Conservation (phyloP, 1,140 invertebrate genomes). For the Cyclargus thomasi region DNA sequence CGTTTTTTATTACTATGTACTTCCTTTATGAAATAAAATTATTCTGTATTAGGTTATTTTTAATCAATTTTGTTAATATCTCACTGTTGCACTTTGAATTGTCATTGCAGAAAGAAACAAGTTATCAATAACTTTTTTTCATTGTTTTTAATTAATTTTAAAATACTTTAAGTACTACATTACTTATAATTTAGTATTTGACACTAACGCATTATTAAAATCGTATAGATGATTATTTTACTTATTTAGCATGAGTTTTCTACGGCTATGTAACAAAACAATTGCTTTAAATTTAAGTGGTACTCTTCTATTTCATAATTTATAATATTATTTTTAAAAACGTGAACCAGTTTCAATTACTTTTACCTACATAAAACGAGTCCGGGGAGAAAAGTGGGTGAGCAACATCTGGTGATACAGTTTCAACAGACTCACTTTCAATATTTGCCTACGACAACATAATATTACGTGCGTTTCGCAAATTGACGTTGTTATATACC, state of each 20-base stretch:
- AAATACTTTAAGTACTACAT: too few relatives aligned
- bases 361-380: conserved; percentile 38
- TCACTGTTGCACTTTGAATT: too few relatives aligned
- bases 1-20: neutral
- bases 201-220: too few relatives aligned
- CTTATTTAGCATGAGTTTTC: too few relatives aligned
- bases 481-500: conserved; percentile 22
- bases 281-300: neutral
- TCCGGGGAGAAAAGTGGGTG: conserved; percentile 56
- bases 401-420: conserved; percentile 41
- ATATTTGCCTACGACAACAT: conserved; percentile 44
- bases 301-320: neutral
- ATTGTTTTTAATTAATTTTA: too few relatives aligned
- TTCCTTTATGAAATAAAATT: neutral
- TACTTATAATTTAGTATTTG: too few relatives aligned
- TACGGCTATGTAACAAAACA: too few relatives aligned
- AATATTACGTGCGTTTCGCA: conserved; percentile 30
- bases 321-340: conserved; percentile 16
- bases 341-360: conserved; percentile 24
- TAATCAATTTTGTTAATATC: too few relatives aligned
- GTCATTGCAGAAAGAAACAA: too few relatives aligned
- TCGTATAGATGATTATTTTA: too few relatives aligned
- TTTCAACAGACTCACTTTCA: conserved; percentile 54
- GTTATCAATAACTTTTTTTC: too few relatives aligned
- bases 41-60: too few relatives aligned